These are phyloP conservation scores for Apogon talboti DNA, from an alignment of 2,797 vertebrate genomes.

Conservation along the genomic window DNA sequence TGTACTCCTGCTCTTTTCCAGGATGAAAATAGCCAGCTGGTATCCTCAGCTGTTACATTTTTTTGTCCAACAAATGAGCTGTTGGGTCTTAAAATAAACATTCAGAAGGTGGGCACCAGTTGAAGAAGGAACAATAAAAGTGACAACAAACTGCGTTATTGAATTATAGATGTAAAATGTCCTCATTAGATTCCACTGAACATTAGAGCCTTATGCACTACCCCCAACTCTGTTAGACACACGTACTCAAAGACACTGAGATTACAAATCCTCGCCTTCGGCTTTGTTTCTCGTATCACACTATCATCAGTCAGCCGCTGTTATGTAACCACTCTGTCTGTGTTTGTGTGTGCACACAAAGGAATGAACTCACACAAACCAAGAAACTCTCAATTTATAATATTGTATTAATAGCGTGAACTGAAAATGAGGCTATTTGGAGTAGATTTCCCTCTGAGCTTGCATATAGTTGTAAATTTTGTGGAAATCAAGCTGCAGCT, in stretches of 20 bases:
- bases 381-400: slow-evolving; percentile 22
- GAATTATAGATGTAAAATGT: not conserved
- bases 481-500: slow-evolving; percentile 19
- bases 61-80: slow-evolving; percentile 11
- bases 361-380: slow-evolving; percentile 18
- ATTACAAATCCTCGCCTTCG: slow-evolving; percentile 56
- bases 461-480: slow-evolving; percentile 16
- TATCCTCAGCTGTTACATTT: not conserved
- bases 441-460: slow-evolving; percentile 28
- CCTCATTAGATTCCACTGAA: not conserved
- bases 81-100: slow-evolving; percentile 25
- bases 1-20: not conserved
- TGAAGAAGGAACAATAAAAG: slow-evolving; percentile 10
- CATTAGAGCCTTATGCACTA: slow-evolving; percentile 3
- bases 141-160: slow-evolving; percentile 2
- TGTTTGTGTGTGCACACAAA: slow-evolving; percentile 13
- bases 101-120: slow-evolving; percentile 16
- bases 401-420: slow-evolving; percentile 28
- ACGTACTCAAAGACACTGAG: slow-evolving; percentile 21
- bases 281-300: slow-evolving; percentile 57
- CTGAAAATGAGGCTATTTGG: slow-evolving; percentile 31
- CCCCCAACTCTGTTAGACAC: slow-evolving; percentile 7
- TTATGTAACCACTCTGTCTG: slow-evolving; percentile 46
- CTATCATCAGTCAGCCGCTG: slow-evolving; percentile 44
- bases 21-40: slow-evolving; percentile 6